phyloP scores from a whole-genome alignment of 2,888 invertebrate genomes.

The Hymenopus coronatus region DNA sequence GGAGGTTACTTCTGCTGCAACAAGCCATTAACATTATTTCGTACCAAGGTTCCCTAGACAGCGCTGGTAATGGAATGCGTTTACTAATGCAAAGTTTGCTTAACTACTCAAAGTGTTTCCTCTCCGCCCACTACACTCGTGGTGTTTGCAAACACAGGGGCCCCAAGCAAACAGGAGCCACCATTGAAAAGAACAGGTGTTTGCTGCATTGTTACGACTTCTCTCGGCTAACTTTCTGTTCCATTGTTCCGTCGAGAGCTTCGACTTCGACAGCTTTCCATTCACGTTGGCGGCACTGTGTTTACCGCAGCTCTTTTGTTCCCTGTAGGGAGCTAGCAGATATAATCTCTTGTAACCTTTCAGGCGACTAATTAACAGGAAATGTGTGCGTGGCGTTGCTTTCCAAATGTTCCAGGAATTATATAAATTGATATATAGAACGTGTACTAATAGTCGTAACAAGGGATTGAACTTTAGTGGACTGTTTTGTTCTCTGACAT shows the following conservation, averaged over 20 bases:
- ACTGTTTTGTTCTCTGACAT: no score
- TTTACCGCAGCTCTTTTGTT: neutral
- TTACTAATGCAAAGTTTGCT: constrained; percentile 10
- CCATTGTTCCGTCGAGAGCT: neutral
- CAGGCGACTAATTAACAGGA: no score
- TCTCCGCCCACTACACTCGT: neutral
- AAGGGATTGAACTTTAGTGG: no score
- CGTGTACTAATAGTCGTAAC: no score
- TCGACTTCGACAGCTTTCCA: neutral
- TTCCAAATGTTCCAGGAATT: no score
- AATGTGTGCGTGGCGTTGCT: no score
- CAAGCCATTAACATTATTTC: neutral
- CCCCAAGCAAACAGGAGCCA: neutral
- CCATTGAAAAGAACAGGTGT: constrained; percentile 18
- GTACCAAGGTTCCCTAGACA: neutral
- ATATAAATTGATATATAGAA: no score
- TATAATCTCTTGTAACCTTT: neutral
- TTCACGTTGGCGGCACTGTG: neutral
- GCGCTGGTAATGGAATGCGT: constrained; percentile 9
- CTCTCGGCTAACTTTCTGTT: neutral
- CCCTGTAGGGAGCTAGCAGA: neutral
- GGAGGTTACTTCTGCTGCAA: neutral
- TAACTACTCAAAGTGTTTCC: constrained; percentile 10
- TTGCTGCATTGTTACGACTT: constrained; percentile 16
- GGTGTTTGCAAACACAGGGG: neutral